phyloP scores from a whole-genome alignment of 2,797 vertebrate species.

The Gephyroberyx darwinii region DNA sequence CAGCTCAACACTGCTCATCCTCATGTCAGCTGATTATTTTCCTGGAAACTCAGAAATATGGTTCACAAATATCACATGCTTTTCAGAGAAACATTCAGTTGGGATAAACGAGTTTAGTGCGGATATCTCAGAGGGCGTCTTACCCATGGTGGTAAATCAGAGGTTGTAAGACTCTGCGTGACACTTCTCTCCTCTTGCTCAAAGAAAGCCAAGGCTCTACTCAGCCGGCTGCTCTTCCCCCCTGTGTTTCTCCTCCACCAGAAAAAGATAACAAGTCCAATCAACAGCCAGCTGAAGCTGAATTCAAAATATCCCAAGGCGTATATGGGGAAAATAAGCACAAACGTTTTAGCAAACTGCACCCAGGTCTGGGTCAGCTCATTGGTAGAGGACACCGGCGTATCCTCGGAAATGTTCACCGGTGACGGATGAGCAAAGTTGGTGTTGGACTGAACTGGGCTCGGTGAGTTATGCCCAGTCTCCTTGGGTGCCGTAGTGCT shows the following conservation, averaged over 20 bases:
- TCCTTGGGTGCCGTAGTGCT: slow-evolving; percentile 66
- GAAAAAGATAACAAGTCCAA: slow-evolving; percentile 89
- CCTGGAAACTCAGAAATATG: slow-evolving; percentile 64
- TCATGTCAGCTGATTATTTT: slow-evolving; percentile 61
- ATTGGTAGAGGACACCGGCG: slow-evolving; percentile 66
- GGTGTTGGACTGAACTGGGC: slow-evolving; percentile 39
- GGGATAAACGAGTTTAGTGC: neutral
- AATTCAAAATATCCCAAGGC: slow-evolving; percentile 93
- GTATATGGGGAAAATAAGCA: slow-evolving; percentile 93
- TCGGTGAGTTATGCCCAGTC: slow-evolving; percentile 64
- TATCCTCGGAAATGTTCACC: slow-evolving; percentile 56
- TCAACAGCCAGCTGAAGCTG: slow-evolving; percentile 96
- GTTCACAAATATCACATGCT: slow-evolving; percentile 30
- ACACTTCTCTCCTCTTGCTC: slow-evolving; percentile 87
- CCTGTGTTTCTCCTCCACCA: slow-evolving; percentile 87
- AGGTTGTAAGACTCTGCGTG: slow-evolving; percentile 82
- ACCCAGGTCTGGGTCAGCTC: slow-evolving; percentile 85
- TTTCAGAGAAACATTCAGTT: slow-evolving; percentile 15
- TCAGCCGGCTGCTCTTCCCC: slow-evolving; percentile 83
- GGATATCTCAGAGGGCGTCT: slow-evolving; percentile 62
- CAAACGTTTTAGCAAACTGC: slow-evolving; percentile 91
- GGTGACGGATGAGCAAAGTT: slow-evolving; percentile 63
- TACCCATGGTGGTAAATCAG: slow-evolving; percentile 95
- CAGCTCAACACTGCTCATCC: slow-evolving; percentile 64
- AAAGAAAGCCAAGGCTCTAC: slow-evolving; percentile 89